A percentile compares a stretch with the other conserved stretches of the same genome.
phyloP scores from a whole-genome alignment of 2,797 vertebrate species.

The Silurus aristotelis region DNA sequence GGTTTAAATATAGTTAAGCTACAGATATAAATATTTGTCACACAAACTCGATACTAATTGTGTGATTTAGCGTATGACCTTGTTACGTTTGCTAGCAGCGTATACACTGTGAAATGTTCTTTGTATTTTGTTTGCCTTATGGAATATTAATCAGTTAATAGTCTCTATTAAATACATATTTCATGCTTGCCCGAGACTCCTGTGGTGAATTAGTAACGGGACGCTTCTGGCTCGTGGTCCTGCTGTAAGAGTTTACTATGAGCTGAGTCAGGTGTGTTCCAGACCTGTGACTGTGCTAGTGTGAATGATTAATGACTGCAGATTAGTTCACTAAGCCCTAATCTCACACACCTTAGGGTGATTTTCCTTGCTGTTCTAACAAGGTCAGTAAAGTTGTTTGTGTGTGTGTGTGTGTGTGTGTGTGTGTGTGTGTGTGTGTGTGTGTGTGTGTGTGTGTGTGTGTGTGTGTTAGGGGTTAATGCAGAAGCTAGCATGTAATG shows the following conservation, averaged over 20 bases:
- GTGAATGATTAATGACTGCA: slow-evolving; percentile 16
- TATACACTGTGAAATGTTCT: neutral
- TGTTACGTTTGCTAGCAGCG: neutral
- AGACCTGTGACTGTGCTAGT: slow-evolving; percentile 10
- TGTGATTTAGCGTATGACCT: neutral
- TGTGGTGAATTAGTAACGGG: slow-evolving; percentile 11
- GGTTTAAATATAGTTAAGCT: neutral
- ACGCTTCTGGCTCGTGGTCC: slow-evolving; percentile 7
- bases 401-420: no score
- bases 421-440: neutral
- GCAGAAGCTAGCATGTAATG: neutral
- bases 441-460: neutral
- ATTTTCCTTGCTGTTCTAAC: neutral
- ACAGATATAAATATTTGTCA: neutral
- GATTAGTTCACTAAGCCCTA: slow-evolving; percentile 3
- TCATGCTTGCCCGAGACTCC: neutral
- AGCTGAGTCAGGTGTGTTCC: slow-evolving; percentile 40
- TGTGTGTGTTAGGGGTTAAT: neutral
- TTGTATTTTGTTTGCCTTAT: neutral
- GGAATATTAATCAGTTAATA: neutral
- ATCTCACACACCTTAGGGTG: slow-evolving; percentile 1
- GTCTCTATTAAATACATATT: slow-evolving; percentile 11
- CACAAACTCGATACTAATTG: neutral
- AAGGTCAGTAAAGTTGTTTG: neutral
- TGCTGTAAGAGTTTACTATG: slow-evolving; percentile 19